Conservation (phyloP, 2,113 vertebrate species). For the Atrichornis clamosus region DNA sequence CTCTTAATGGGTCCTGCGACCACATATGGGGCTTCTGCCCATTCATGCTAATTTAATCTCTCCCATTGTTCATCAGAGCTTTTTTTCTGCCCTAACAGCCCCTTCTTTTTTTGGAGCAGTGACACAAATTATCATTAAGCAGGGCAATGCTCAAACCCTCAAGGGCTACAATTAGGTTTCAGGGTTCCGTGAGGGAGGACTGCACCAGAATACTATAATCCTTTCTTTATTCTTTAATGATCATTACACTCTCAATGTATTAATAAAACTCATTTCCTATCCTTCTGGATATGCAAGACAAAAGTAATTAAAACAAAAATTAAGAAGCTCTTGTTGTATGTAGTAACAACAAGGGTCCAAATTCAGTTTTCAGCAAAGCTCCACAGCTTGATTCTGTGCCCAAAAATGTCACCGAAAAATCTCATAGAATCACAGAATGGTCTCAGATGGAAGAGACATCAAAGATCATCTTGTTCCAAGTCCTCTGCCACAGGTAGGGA, state of each 20-base stretch:
- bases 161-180: conserved; percentile 57
- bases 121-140: conserved; percentile 61
- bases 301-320: conserved; percentile 54
- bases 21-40: conserved; percentile 47
- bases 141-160: conserved; percentile 48
- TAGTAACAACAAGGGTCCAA: background rate
- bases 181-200: conserved; percentile 53
- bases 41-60: conserved; percentile 49
- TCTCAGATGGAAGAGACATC: background rate
- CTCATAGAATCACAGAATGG: background rate
- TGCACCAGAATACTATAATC: conserved; percentile 35
- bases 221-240: conserved; percentile 58
- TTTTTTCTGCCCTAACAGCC: conserved; percentile 42
- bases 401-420: background rate
- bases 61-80: conserved; percentile 47
- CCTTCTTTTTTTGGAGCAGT: conserved; percentile 41
- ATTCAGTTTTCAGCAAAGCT: background rate
- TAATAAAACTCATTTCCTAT: conserved; percentile 52
- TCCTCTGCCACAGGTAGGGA: background rate
- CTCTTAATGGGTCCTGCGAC: background rate
- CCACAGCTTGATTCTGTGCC: background rate
- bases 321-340: conserved; percentile 13
- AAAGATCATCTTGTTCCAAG: background rate
- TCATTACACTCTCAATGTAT: conserved; percentile 34
- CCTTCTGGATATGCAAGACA: conserved; percentile 43